Evolutionary conservation across 2,113 vertebrate genomes (phyloP), one percentile per base, ranked within the genome.

Genomic region (Alligator mississippiensis): DNA sequence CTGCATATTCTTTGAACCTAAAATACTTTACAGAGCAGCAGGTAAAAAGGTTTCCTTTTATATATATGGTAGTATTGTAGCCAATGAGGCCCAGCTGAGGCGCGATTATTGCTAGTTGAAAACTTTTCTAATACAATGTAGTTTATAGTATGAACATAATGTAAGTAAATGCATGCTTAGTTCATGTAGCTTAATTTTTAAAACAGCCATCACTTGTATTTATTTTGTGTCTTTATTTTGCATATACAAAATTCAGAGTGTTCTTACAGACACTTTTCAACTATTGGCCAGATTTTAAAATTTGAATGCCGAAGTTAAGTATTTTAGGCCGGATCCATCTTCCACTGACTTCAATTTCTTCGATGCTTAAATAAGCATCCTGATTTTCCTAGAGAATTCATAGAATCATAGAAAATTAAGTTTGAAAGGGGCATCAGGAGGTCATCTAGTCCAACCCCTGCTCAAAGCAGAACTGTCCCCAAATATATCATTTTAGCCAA

Each of bases 1-100:
- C 77, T 99, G 99, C 93, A 99, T 99, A 97, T 99, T 99, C 98
- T 99, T 99, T 97, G 99, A 99, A 97, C 99, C 99, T 95, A 99
- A 99, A 98, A 99, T 99, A 98, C 98, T 99, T 90, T 99, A 99
- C 96, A 98, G 99, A 98, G 99, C 99, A 97, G 99, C 99, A 98
- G 99, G 99, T 99, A 98, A 98, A 97, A n/a, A 80, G 13, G 19
- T 82, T 94, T 95, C 30, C 28, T 93, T 38, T 38, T 38, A 38
- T 38, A 5, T 90, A 21, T 90, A 80, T 93, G 63, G 27, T 8
- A 87, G 15, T 74, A 9, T 84, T 38, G 38, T 38, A 38, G 38
- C 38, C 38, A 38, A 38, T 38, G 38, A 38, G 38, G 38, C 38
- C 38, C 38, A 38, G 38, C 38, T 8, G 38, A 38, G 38, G 38